Conservation (phyloP, 2,888 invertebrate genomes). For the Mongoloraphidia duomilia region DNA sequence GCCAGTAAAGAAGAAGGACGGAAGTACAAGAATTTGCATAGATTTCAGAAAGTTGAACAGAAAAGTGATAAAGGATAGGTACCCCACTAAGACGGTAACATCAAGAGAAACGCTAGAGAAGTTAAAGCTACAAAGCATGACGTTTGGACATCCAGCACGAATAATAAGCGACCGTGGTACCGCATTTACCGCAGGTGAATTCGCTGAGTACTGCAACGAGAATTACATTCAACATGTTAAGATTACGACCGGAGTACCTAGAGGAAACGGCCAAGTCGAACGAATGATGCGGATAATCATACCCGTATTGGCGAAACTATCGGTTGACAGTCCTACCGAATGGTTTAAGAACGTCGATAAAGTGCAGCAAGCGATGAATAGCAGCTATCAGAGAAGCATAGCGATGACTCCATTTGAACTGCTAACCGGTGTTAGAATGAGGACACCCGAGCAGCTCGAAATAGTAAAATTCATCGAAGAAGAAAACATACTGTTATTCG, state of each 20-base stretch:
- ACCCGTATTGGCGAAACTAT: slow-evolving; percentile 4
- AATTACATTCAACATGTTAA: neutral
- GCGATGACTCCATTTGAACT: slow-evolving; percentile 3
- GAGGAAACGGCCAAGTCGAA: neutral
- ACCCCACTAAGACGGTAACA: slow-evolving; percentile 19
- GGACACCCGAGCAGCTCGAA: neutral
- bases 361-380: slow-evolving; percentile 1
- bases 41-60: slow-evolving; percentile 14
- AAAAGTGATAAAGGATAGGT: slow-evolving; percentile 13
- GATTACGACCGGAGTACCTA: neutral
- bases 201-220: neutral
- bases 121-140: neutral
- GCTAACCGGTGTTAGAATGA: slow-evolving; percentile 4
- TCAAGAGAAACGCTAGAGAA: neutral
- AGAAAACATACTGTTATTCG: neutral
- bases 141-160: neutral
- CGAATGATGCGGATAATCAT: neutral
- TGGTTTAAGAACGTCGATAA: neutral
- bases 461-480: neutral
- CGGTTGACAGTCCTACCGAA: neutral
- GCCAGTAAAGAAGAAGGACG: slow-evolving; percentile 13
- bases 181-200: neutral
- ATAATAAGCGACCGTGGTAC: neutral
- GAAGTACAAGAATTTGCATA: slow-evolving; percentile 13
- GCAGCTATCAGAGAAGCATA: slow-evolving; percentile 8